Conservation (phyloP, 2,888 invertebrate genomes). For the Campaea margaritaria region DNA sequence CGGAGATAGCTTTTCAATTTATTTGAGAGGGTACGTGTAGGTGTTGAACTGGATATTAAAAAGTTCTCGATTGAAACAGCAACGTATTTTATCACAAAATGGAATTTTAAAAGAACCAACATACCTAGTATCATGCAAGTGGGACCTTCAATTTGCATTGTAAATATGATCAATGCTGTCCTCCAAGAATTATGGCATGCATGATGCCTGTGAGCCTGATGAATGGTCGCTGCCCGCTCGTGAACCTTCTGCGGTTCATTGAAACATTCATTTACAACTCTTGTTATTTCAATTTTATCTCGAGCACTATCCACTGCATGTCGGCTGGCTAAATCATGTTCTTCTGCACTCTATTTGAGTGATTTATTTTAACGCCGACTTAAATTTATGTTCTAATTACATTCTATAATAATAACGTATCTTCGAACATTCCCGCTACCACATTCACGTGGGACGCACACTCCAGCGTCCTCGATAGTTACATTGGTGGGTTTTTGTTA, state of each 20-base stretch:
- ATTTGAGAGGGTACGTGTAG: conserved; percentile 7
- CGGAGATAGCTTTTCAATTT: conserved; percentile 29
- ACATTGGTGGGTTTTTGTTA: conserved; percentile 42
- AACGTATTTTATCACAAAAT: background rate
- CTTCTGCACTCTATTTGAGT: conserved; percentile 49
- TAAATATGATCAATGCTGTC: conserved; percentile 41
- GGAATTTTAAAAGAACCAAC: too few species aligned
- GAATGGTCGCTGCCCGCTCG: conserved; percentile 47
- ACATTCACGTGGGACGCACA: conserved; percentile 42
- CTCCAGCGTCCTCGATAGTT: conserved; percentile 37
- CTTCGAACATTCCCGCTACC: conserved; percentile 41
- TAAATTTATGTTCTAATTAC: conserved; percentile 59
- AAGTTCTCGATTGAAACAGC: background rate
- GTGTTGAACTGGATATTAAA: background rate
- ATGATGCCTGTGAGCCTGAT: conserved; percentile 49
- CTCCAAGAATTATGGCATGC: conserved; percentile 50
- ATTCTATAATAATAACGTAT: conserved; percentile 49
- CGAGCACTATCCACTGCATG: conserved; percentile 33
- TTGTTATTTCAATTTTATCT: conserved; percentile 48
- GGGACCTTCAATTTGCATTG: conserved; percentile 30
- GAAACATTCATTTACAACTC: conserved; percentile 62
- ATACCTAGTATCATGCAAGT: conserved; percentile 13
- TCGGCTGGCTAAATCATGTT: conserved; percentile 43
- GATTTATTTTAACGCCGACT: conserved; percentile 51
- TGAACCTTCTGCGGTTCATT: conserved; percentile 65